These are phyloP conservation scores for Meandrina meandrites DNA, from an alignment of 92 coral and sea anemone genomes.

Conservation along the genomic window DNA sequence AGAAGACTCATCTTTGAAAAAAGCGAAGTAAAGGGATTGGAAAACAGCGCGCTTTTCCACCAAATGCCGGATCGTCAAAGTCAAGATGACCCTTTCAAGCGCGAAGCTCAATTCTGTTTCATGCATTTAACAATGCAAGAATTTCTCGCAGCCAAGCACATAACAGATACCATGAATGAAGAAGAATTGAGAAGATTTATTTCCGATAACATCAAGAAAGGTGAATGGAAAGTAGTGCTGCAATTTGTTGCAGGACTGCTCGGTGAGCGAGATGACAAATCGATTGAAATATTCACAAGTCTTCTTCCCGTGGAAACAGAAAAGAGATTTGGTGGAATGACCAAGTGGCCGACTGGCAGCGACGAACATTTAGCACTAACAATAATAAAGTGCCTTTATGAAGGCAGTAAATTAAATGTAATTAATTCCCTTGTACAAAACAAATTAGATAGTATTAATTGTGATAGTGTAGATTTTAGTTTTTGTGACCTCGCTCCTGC, in stretches of 20 bases:
- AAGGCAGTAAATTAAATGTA: too few species aligned
- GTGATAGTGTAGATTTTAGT: too few species aligned
- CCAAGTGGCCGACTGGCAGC: too few species aligned
- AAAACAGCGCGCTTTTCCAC: conserved; percentile 25
- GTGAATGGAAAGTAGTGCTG: conserved; percentile 47
- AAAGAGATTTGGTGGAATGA: neutral
- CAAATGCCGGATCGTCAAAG: conserved; percentile 11
- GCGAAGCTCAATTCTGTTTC: conserved; percentile 39
- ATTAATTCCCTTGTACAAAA: too few species aligned
- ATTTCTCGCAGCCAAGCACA: conserved; percentile 46
- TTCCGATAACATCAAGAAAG: conserved; percentile 6
- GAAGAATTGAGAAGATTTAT: neutral
- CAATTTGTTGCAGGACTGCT: conserved; percentile 62
- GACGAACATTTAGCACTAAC: too few species aligned
- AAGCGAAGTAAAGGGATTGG: neutral
- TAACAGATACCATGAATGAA: neutral
- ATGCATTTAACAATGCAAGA: conserved; percentile 56
- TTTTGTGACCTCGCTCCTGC: too few species aligned
- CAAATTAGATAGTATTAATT: too few species aligned
- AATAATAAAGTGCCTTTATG: too few species aligned
- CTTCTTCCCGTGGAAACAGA: conserved; percentile 11
- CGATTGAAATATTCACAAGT: neutral
- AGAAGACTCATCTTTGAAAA: conserved; percentile 35
- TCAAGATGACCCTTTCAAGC: neutral
- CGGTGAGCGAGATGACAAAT: neutral